Base-by-base conservation (phyloP, 2,888 invertebrate genomes). In the Corythucha ciliata region DNA sequence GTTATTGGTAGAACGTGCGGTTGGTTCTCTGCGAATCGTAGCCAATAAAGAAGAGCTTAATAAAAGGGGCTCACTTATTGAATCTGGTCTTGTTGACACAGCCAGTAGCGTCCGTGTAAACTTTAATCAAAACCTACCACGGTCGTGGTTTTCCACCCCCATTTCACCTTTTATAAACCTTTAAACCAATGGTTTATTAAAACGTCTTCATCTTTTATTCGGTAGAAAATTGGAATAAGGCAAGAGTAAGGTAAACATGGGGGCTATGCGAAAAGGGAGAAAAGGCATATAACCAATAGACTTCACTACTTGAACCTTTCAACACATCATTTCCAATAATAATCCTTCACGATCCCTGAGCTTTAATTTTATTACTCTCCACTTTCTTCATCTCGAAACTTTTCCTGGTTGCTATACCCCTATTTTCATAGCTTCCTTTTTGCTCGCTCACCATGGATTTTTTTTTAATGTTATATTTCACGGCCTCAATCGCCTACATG, bases 131-230 rank as follows among this genome's bases (percentile, higher is more conserved):
- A 58, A 52, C 57, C 58, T 48, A 55, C 54, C 53, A 36, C 54
- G 47, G 48, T 52, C 52, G 53, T 48, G 52, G 55, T 54, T 51
- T 53, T 57, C 54, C 47, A 49, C 54, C 51, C 54, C 59, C 56
- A 36, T 48, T 52, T 57, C 59, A 56, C 60, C 57, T 57, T 55
- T 59, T 55, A 53, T 57, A 60, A 60, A 60, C 58, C 61, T 60
- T 60, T 62, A 61, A 62, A 62, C 60, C 61, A 60, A 61, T 60
- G 62, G 63, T 65, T 65, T 65, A 65, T 65, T 65, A 65, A 64
- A 62, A 62, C 65, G 64, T 65, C 64, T 65, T 64, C 64, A 63
- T 64, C 65, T 64, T 65, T 65, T 65, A 65, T 65, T 64, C 64
- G 63, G 63, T 64, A 63, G 64, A 65, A 65, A 64, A 65, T 64